Evolutionary conservation across 2,797 vertebrate genomes (phyloP), one percentile per base, ranked within the genome.

Genomic region (Chaunax sp.): DNA sequence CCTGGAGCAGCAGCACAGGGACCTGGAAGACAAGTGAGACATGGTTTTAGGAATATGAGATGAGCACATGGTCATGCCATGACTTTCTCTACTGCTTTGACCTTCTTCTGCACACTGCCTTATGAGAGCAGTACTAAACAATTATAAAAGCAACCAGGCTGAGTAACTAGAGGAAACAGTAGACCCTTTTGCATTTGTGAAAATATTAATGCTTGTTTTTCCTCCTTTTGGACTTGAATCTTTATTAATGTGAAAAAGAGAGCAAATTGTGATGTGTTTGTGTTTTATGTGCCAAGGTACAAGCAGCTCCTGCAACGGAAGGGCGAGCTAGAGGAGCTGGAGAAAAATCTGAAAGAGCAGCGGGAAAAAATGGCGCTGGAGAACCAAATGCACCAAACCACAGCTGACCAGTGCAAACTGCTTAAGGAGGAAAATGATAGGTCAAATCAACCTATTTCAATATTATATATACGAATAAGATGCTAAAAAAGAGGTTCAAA

Each of bases 231-330:
- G 14, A 30, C 20, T 22, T 55, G 2, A 5, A 22, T 26, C 8
- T n/a, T n/a, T n/a, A n/a, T n/a, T n/a, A n/a, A 37, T 65, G 15
- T 41, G 18, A 30, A 3, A 5, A 15, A 7, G 8, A 20, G 6
- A 30, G 23, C 3, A 2, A 16, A 35, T 38, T 64, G 14, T 30
- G 18, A 58, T 1, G 0, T 30, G n/a, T 30, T 23, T 25, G 13
- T 65, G 30, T 58, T 50, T 26, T 46, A 13, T 58, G 1, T 3
- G 0, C 77, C 43, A 76, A 99, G 98, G 82, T 98, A 98, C 75
- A 98, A 97, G 78, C 96, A 97, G 61, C 89, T 99, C 65, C 73
- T 98, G 78, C 97, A 97, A 85, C 96, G 96, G 90, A 99, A 98
- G 59, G 94, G 92, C 16, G 97, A 99, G 13, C 89, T 99, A 82